Base-by-base conservation (phyloP, 2,797 vertebrate genomes). In the Acanthurus lineatus region DNA sequence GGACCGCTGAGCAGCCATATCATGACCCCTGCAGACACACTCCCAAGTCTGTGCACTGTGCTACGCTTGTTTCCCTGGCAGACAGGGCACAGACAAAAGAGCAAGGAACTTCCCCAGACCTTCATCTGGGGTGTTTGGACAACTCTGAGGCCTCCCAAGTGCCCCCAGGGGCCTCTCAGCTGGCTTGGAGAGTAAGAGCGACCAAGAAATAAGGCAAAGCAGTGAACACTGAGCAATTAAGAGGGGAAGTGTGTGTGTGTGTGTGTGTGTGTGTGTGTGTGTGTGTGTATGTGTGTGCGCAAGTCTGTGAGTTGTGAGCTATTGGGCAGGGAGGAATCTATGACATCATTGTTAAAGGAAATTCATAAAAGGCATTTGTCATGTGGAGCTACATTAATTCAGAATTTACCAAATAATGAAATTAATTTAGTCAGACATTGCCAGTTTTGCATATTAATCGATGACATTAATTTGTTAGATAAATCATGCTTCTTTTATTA, bases 61-160 rank as follows among this genome's bases (percentile, higher is more conserved):
- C 88, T 87, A 89, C 90, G 93, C 92, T 96, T 96, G 94, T 95
- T 95, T 94, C 69, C 0, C 68, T 25, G 88, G 77, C 83, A 59
- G 78, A 83, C 78, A 69, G 54, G 53, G 56, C 61, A 32, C 76
- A 85, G 73, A 92, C 90, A 89, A 88, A 93, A 87, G 90, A 0
- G 19, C 88, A 64, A 89, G 83, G 92, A 91, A 91, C 87, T 8
- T 65, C 88, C 92, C 90, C 87, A 60, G 83, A 94, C 92, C 94
- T 91, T 86, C 90, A 88, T 93, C 93, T 76, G 25, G 91, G 91
- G 40, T 81, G 93, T 95, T 95, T 94, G 90, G 90, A 94, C 92
- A 95, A 95, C 93, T 91, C 88, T 6, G 83, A 84, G 90, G 88
- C 86, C 89, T 77, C 91, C 89, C 69, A 38, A 16, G 79, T 86